Conservation (phyloP, 2,113 vertebrate genomes). For the Tetraodon nigroviridis region DNA sequence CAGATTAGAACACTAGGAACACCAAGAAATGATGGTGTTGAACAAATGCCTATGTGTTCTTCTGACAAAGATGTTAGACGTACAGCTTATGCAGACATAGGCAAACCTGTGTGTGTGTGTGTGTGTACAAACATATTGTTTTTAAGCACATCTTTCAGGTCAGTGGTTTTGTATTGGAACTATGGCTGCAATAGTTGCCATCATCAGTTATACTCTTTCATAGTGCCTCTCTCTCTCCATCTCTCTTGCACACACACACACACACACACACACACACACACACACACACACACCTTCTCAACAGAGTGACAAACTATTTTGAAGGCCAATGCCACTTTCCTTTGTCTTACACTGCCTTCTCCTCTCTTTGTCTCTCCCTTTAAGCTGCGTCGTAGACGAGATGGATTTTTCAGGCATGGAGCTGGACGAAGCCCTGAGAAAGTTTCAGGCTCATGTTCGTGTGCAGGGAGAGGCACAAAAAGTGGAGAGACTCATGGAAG, state of each 20-base stretch:
- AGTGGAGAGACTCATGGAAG: constrained; percentile 98
- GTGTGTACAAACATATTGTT: constrained; percentile 28
- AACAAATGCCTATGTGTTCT: no score
- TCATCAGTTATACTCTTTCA: constrained; percentile 20
- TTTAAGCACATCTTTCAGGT: constrained; percentile 59
- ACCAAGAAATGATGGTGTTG: no score
- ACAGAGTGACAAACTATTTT: constrained; percentile 12
- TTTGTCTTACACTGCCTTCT: neutral
- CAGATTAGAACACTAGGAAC: no score
- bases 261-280: neutral
- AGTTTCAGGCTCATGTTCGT: constrained; percentile 96
- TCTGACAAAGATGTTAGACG: no score
- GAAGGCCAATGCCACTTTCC: constrained; percentile 8
- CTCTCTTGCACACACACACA: constrained; percentile 23
- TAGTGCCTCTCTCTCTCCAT: neutral
- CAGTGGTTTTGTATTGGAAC: constrained; percentile 50
- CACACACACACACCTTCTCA: constrained; percentile 21
- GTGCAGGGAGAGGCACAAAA: constrained; percentile 98
- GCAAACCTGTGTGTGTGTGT: constrained; percentile 1
- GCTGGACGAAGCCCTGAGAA: constrained; percentile 92
- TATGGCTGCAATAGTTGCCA: constrained; percentile 50
- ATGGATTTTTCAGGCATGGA: constrained; percentile 99
- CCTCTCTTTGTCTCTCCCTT: constrained; percentile 2
- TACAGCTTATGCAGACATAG: no score
- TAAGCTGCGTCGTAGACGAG: constrained; percentile 95